Conservation (phyloP, 2,113 vertebrate species). For the Trachemys scripta region DNA sequence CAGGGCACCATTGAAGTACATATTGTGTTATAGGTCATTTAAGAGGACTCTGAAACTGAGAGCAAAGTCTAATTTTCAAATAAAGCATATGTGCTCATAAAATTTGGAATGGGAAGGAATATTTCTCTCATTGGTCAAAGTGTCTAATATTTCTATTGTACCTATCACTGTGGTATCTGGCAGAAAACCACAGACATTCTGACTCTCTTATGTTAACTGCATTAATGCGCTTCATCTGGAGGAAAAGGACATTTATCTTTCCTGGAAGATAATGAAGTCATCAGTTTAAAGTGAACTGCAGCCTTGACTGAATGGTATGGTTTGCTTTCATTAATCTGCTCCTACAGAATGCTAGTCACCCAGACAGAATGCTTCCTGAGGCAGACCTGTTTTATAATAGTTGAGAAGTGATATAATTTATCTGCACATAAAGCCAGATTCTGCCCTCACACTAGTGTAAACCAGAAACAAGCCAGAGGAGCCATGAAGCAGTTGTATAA, state of each 20-base stretch:
- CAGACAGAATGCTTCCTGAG: not conserved
- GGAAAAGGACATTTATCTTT: not conserved
- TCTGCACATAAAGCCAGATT: not conserved
- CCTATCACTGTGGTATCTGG: slow-evolving; percentile 55
- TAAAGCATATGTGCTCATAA: not conserved
- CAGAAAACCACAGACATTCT: slow-evolving; percentile 41
- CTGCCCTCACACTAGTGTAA: not conserved
- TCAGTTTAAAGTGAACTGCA: not conserved
- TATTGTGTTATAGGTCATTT: slow-evolving; percentile 68
- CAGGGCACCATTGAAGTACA: slow-evolving; percentile 50
- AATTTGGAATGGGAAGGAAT: slow-evolving; percentile 60
- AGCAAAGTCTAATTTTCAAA: not conserved
- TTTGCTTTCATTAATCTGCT: not conserved
- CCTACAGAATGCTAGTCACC: not conserved
- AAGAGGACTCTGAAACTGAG: not conserved
- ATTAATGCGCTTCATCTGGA: slow-evolving; percentile 32
- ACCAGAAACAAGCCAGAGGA: fast-evolving
- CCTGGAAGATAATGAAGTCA: slow-evolving; percentile 5
- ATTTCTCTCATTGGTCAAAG: slow-evolving; percentile 27
- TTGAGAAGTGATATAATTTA: fast-evolving
- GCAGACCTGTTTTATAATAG: fast-evolving
- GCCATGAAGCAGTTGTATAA: fast-evolving
- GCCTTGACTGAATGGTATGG: not conserved
- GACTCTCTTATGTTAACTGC: slow-evolving; percentile 56
- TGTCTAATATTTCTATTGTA: slow-evolving; percentile 57